These are phyloP conservation scores for Bufo gargarizans DNA, from an alignment of 2,113 vertebrate genomes.

Conservation along the genomic window DNA sequence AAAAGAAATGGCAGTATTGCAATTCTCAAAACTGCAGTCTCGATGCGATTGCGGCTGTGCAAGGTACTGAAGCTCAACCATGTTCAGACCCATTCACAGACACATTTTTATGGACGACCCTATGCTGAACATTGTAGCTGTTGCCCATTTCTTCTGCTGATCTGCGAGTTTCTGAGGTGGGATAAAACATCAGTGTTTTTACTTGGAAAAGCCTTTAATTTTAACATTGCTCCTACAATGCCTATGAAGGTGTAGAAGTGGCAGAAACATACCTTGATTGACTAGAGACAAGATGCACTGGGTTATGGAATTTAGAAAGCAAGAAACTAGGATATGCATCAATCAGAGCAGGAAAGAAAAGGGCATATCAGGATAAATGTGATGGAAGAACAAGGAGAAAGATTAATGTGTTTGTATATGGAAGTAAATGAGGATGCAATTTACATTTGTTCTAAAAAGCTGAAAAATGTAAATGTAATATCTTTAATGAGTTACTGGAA, in stretches of 20 bases:
- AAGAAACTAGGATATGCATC: background rate
- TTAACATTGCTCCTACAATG: background rate
- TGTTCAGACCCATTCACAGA: no score
- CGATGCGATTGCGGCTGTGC: no score
- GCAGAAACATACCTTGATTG: background rate
- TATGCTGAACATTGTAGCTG: no score
- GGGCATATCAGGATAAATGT: conserved; percentile 18
- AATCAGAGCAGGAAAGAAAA: background rate
- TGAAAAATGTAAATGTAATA: background rate
- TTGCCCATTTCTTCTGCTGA: no score
- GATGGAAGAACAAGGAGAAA: background rate
- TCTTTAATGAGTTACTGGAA: background rate
- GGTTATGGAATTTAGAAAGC: background rate
- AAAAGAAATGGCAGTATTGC: no score
- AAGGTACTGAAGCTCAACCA: no score
- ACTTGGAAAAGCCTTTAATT: background rate
- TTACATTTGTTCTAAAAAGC: conserved; percentile 3
- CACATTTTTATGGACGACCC: no score
- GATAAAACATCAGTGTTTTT: no score
- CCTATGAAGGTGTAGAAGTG: background rate
- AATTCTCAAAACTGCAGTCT: no score
- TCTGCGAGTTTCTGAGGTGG: no score
- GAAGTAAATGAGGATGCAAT: background rate
- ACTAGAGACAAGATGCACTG: background rate
- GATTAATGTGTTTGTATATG: background rate